Conservation (phyloP, 1,140 invertebrate species). For the Bicyclus anynana region DNA sequence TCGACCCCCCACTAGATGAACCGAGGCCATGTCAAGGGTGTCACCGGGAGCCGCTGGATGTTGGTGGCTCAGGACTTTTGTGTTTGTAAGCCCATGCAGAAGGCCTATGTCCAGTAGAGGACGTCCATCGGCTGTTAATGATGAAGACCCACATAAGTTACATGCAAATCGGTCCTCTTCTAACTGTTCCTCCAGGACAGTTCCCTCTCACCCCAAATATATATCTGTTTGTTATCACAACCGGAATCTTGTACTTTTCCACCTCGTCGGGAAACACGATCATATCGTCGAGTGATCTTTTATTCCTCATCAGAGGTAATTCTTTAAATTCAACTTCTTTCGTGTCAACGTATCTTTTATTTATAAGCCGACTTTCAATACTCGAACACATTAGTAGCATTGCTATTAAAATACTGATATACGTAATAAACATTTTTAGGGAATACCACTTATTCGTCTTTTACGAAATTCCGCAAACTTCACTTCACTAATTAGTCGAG, state of each 20-base stretch:
- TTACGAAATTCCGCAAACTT: no score
- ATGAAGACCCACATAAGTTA: no score
- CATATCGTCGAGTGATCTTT: not conserved
- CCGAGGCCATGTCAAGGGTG: no score
- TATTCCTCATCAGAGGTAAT: not conserved
- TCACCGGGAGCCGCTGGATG: no score
- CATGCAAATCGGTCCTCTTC: not conserved
- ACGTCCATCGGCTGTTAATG: no score
- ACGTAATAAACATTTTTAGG: not conserved
- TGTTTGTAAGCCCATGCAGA: no score
- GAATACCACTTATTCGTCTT: no score
- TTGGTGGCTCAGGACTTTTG: no score
- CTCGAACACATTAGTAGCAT: not conserved
- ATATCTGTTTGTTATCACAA: not conserved
- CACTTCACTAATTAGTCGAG: no score
- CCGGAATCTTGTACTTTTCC: not conserved
- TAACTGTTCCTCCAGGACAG: not conserved
- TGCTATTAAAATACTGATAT: not conserved
- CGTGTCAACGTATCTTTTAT: not conserved
- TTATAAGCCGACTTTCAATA: not conserved
- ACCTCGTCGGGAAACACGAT: not conserved
- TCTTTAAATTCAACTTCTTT: not conserved
- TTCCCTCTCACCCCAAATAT: not conserved
- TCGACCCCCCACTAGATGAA: no score
- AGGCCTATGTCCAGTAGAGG: no score